Conservation (phyloP, 2,888 invertebrate species). For the Andrena chrysosceles region DNA sequence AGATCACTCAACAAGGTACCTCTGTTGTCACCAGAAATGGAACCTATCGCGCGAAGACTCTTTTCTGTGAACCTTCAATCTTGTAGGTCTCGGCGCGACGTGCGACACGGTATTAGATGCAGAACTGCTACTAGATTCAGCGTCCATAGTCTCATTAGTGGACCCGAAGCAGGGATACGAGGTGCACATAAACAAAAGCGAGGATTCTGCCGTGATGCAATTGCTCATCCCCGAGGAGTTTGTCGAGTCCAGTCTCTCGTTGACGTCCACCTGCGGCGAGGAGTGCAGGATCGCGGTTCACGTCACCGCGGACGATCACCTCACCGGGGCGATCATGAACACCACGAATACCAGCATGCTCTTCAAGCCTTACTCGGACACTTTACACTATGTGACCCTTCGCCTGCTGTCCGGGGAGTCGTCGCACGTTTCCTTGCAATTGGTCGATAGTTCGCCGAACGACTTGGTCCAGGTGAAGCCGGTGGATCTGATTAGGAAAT, state of each 20-base stretch:
- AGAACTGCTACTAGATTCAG: slow-evolving; percentile 87
- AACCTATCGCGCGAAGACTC: not conserved
- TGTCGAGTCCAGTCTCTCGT: slow-evolving; percentile 63
- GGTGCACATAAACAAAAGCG: slow-evolving; percentile 68
- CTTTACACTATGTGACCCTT: slow-evolving; percentile 77
- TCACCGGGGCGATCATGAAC: slow-evolving; percentile 72
- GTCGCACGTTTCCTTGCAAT: slow-evolving; percentile 59
- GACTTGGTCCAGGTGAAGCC: slow-evolving; percentile 75
- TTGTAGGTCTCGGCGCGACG: slow-evolving; percentile 88
- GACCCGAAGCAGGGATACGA: slow-evolving; percentile 54
- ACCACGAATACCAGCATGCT: slow-evolving; percentile 64
- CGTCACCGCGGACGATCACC: slow-evolving; percentile 72
- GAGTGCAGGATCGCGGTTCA: slow-evolving; percentile 76
- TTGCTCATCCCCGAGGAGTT: slow-evolving; percentile 74
- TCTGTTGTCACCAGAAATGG: not conserved
- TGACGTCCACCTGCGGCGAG: slow-evolving; percentile 78
- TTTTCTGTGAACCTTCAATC: not conserved
- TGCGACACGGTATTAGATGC: slow-evolving; percentile 89
- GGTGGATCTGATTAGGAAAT: slow-evolving; percentile 86
- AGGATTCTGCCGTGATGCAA: slow-evolving; percentile 76
- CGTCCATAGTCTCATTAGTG: slow-evolving; percentile 79
- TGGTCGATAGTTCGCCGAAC: slow-evolving; percentile 62
- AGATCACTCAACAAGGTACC: slow-evolving; percentile 91
- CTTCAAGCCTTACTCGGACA: slow-evolving; percentile 76
- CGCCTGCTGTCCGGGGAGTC: slow-evolving; percentile 74